These are phyloP conservation scores for Magallana nippona DNA, from an alignment of 2,888 invertebrate species.

Conservation along the genomic window DNA sequence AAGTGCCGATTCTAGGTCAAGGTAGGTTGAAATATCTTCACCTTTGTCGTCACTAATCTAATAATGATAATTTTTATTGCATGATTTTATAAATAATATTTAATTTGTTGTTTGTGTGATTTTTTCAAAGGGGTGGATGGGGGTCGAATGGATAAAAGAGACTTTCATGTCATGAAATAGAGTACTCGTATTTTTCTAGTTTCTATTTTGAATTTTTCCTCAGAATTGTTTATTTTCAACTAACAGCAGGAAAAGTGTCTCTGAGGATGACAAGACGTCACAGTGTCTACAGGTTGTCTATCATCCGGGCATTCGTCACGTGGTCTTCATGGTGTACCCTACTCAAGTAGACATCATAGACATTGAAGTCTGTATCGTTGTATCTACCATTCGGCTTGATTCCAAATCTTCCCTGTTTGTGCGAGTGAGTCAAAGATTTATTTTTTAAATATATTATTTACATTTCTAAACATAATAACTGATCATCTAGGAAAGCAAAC, in stretches of 20 bases:
- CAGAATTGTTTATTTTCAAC: not conserved
- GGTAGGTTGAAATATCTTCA: not conserved
- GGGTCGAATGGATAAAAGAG: not conserved
- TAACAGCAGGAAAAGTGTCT: conserved; percentile 34
- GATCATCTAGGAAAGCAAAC: too few species aligned
- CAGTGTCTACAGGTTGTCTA: conserved; percentile 55
- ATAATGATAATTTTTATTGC: too few species aligned
- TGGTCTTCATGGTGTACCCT: conserved; percentile 54
- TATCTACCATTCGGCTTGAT: conserved; percentile 36
- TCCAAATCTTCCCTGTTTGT: conserved; percentile 33
- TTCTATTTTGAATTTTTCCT: too few species aligned
- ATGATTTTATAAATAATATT: too few species aligned
- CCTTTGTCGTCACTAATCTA: too few species aligned
- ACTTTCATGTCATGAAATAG: not conserved
- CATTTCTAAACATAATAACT: too few species aligned
- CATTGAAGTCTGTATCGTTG: conserved; percentile 47
- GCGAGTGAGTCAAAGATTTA: not conserved
- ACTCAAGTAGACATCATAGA: conserved; percentile 54
- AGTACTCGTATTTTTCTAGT: too few species aligned
- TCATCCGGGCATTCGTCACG: conserved; percentile 53
- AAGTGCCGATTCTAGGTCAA: conserved; percentile 12
- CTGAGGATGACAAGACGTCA: conserved; percentile 5
- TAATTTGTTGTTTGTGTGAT: too few species aligned
- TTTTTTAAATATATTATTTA: too few species aligned
- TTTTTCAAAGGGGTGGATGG: not conserved